phyloP scores from a whole-genome alignment of 2,888 invertebrate species.

The Spodoptera littoralis region DNA sequence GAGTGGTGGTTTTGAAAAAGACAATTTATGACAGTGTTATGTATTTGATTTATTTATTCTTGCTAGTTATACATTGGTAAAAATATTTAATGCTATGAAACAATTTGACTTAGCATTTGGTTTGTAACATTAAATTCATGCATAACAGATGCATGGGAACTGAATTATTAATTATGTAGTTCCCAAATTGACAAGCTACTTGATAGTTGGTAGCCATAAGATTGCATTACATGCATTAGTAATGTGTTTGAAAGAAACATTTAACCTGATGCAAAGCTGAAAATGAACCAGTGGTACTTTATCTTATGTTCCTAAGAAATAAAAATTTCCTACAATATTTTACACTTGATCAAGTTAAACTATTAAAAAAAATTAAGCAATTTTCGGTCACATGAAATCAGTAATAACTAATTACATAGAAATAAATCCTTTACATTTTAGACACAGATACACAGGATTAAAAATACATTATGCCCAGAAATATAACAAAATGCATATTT shows the following conservation, averaged over 20 bases:
- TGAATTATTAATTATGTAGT: slow-evolving; percentile 62
- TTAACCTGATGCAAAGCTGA: slow-evolving; percentile 76
- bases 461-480: slow-evolving; percentile 67
- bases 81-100: slow-evolving; percentile 88
- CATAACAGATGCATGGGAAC: slow-evolving; percentile 73
- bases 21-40: slow-evolving; percentile 73
- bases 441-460: slow-evolving; percentile 65
- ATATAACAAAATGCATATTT: slow-evolving; percentile 58
- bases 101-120: slow-evolving; percentile 87
- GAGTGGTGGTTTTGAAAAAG: slow-evolving; percentile 11
- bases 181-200: slow-evolving; percentile 64
- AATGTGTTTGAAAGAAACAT: slow-evolving; percentile 62
- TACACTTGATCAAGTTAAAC: slow-evolving; percentile 82
- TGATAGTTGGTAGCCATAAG: slow-evolving; percentile 56
- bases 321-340: slow-evolving; percentile 85
- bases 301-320: slow-evolving; percentile 86
- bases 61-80: slow-evolving; percentile 88
- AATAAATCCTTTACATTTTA: slow-evolving; percentile 69
- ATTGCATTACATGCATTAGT: slow-evolving; percentile 69
- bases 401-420: slow-evolving; percentile 64
- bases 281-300: slow-evolving; percentile 83
- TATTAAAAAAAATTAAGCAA: slow-evolving; percentile 74
- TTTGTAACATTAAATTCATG: slow-evolving; percentile 80
- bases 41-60: slow-evolving; percentile 87
- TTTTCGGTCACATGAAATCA: slow-evolving; percentile 68